Evolutionary conservation across 2,797 vertebrate species (phyloP), one percentile per base, ranked within the genome.

Genomic region (Aldrovandia affinis): DNA sequence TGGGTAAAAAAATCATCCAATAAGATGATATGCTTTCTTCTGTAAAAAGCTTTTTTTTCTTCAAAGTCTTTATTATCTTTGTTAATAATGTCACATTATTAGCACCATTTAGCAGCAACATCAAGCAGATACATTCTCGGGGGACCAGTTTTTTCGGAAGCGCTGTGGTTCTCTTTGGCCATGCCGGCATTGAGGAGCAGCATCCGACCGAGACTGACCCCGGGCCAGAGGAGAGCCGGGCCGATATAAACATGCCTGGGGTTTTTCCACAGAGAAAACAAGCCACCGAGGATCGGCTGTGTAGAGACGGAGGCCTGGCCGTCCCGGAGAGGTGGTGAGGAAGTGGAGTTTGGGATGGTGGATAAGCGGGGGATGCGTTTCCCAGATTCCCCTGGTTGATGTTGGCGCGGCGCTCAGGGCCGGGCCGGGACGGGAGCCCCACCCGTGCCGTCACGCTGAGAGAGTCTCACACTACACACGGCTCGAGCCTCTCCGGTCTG

Each of bases 191-290:
- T 55, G 59, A 73, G 78, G 80, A 84, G 63, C 47, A 18, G 30
- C 10, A 10, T 33, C 42, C 47, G 7, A 81, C 15, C 22, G 68
- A 39, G 79, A 73, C 25, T 65, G 50, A 63, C 78, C 36, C 22
- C 8, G 28, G 65, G 52, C 39, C 22, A 36, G 42, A 81, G 65
- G 68, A 68, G 61, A 15, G 78, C 80, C 70, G 42, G 59, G 33
- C 36, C 83, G 73, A 84, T 81, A n/a, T n/a, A 81, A 84, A 84
- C 81, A 84, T 84, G 83, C 83, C 83, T 84, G 22, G 78, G 83
- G 78, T 81, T 84, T 84, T 84, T 42, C 47, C 54, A 25, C 79
- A 47, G 36, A 81, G 79, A 81, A 70, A 81, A 84, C 63, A 84
- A 50, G 65, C 54, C 36, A 81, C 59, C 65, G 50, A 81, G 83